Conservation (phyloP, 2,888 invertebrate species). For the Aricia artaxerxes region DNA sequence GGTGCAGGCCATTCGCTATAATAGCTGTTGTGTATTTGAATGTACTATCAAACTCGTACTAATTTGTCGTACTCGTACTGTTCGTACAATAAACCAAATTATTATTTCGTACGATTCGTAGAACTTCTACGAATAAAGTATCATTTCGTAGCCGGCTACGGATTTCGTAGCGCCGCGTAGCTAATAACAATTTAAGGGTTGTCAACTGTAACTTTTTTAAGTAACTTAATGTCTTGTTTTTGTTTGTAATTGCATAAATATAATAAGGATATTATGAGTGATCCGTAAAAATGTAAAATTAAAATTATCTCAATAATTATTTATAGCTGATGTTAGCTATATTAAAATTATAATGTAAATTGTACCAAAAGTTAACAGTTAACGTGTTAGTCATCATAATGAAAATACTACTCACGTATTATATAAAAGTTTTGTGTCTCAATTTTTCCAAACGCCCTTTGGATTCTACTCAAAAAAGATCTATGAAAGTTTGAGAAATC, state of each 20-base stretch:
- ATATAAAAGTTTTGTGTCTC: too few relatives aligned
- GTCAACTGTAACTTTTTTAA: background rate
- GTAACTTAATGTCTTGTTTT: slow-evolving; percentile 2
- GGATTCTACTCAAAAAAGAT: background rate
- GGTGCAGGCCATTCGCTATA: slow-evolving; percentile 69
- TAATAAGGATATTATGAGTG: too few relatives aligned
- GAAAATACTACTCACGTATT: too few relatives aligned
- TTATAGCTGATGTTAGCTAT: too few relatives aligned
- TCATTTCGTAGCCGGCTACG: slow-evolving; percentile 30
- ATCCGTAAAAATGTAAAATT: too few relatives aligned
- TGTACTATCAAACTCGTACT: slow-evolving; percentile 78
- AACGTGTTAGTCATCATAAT: too few relatives aligned
- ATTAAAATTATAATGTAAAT: too few relatives aligned
- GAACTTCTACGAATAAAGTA: slow-evolving; percentile 36
- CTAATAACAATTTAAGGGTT: background rate
- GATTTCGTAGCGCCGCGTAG: slow-evolving; percentile 24
- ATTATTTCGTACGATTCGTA: slow-evolving; percentile 49
- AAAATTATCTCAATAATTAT: too few relatives aligned
- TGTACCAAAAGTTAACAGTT: too few relatives aligned
- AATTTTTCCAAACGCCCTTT: too few relatives aligned
- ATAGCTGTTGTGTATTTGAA: slow-evolving; percentile 79
- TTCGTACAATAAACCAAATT: slow-evolving; percentile 43
- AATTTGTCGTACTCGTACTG: slow-evolving; percentile 69
- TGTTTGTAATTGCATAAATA: background rate
- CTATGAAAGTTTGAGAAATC: background rate